Evolutionary conservation across 2,113 vertebrate species (phyloP).

Genomic region (Salvelinus namaycush): DNA sequence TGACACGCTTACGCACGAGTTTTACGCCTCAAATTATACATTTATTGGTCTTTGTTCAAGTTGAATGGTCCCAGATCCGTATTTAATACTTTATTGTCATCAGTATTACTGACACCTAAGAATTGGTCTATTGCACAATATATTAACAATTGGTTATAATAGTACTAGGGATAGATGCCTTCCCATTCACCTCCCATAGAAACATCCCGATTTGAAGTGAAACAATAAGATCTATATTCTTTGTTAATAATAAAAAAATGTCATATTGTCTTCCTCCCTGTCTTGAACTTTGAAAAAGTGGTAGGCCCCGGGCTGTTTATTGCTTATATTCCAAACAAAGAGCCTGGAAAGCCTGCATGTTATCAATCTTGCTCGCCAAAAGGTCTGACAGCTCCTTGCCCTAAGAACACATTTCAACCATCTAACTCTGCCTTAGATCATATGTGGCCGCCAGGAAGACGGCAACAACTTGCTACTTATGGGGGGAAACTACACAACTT

Average conservation of each 20-base stretch:
- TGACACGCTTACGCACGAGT: too few relatives aligned
- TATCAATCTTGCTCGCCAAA: constrained; percentile 99
- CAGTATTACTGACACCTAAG: background rate
- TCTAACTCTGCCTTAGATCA: constrained; percentile 91
- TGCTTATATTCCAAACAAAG: constrained; percentile 99
- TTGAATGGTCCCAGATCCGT: background rate
- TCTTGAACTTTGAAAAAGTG: constrained; percentile 69
- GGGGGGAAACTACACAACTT: constrained; percentile 34
- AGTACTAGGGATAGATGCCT: background rate
- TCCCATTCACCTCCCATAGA: background rate
- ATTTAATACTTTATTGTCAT: background rate
- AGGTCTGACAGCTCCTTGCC: constrained; percentile 98
- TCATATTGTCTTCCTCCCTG: constrained; percentile 50
- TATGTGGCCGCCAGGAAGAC: constrained; percentile 87
- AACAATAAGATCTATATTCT: background rate
- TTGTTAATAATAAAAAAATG: background rate
- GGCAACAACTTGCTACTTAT: constrained; percentile 71
- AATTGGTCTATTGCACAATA: background rate
- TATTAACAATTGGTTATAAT: background rate
- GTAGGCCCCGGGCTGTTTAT: constrained; percentile 81
- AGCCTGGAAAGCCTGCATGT: constrained; percentile 85
- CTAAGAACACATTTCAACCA: constrained; percentile 97
- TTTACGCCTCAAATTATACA: too few relatives aligned
- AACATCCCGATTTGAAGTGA: background rate
- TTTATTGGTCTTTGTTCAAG: too few relatives aligned